phyloP scores from a whole-genome alignment of 2,797 vertebrate species.

The Eospalax fontanierii region DNA sequence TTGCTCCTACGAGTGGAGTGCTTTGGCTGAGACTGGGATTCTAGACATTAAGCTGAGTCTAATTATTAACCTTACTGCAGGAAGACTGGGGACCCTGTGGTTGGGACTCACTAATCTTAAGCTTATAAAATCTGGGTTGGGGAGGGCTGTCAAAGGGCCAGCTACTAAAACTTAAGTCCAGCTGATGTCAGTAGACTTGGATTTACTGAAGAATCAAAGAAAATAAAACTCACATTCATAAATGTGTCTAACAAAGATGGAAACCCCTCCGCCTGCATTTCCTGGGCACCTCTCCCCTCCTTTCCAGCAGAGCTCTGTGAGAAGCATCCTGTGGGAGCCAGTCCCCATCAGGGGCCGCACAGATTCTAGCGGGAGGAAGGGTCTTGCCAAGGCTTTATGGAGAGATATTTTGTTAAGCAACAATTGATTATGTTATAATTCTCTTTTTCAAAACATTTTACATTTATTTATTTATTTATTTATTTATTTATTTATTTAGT shows the following conservation, averaged over 20 bases:
- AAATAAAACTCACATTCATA: background rate
- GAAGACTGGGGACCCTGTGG: background rate
- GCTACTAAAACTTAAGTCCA: slow-evolving; percentile 56
- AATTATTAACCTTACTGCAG: slow-evolving; percentile 70
- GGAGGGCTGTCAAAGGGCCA: slow-evolving; percentile 13
- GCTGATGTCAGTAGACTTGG: background rate
- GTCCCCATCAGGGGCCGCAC: background rate
- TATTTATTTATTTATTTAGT: background rate
- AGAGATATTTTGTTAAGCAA: background rate
- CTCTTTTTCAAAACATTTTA: background rate
- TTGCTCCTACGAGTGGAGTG: slow-evolving; percentile 33
- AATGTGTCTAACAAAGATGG: background rate
- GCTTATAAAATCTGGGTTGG: slow-evolving; percentile 65
- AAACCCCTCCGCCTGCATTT: background rate
- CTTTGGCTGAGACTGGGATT: slow-evolving; percentile 69
- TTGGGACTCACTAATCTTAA: slow-evolving; percentile 78
- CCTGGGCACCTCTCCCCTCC: background rate
- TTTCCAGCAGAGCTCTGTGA: background rate
- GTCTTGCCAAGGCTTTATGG: background rate
- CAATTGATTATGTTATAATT: background rate
- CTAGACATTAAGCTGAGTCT: slow-evolving; percentile 76
- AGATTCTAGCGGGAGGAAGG: background rate
- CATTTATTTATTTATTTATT: background rate
- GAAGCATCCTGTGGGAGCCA: background rate
- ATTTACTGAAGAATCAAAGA: slow-evolving; percentile 17